Evolutionary conservation across 2,797 vertebrate species (phyloP), one percentile per base, ranked within the genome.

Genomic region (Gastrophryne carolinensis): DNA sequence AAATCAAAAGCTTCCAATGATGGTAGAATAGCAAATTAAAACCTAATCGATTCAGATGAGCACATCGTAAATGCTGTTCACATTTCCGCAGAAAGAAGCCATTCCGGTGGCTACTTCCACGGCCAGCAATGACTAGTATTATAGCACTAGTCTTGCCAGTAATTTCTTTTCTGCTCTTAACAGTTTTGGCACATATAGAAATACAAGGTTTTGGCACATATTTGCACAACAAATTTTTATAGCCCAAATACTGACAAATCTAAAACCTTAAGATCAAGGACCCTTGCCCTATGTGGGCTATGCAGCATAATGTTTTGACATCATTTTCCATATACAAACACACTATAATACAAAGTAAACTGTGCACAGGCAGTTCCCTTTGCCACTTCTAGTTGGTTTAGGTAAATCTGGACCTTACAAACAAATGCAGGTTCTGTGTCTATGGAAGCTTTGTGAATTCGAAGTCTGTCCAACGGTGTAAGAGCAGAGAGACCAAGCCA

Each of bases 401-500:
- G 10, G 44, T 17, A 47, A 47, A 19, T 21, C n/a, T n/a, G n/a
- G n/a, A n/a, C n/a, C n/a, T n/a, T n/a, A n/a, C n/a, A n/a, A 12
- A 29, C 41, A 19, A 12, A 37, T 39, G 24, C 34, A 47, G 10
- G 30, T 17, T 29, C 44, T 26, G 17, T 35, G 49, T 54, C 64
- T 34, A n/a, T 57, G 66, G 66, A 69, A 56, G 50, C 32, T 56
- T 37, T 8, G 13, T 26, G n/a, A 68, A 11, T 23, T 56, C 29
- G 52, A 68, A 68, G 35, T 39, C 50, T 41, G 49, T 24, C 65
- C 39, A 17, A 53, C 27, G 57, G 66, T 41, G 21, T 21, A 17
- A 17, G 24, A 19, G n/a, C 19, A 54, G 9, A 47, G 44, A 47
- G 21, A 47, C 2, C 9, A n/a, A 35, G 11, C 12, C 3, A 6